phyloP scores from a whole-genome alignment of 2,113 vertebrate species.

The Paracanthobrama guichenoti region DNA sequence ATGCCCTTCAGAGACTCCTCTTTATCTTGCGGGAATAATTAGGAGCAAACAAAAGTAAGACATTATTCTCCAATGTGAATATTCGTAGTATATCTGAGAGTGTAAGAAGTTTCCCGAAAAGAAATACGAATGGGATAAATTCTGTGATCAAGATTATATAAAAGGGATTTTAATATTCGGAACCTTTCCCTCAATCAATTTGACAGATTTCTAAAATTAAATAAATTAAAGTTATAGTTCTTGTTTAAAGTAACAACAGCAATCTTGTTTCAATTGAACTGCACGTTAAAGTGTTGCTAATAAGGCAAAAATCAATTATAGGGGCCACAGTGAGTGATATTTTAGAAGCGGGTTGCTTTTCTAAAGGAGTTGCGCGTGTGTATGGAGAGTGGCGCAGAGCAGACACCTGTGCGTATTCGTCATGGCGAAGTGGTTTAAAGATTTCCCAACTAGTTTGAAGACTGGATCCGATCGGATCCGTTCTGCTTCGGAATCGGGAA shows the following conservation, averaged over 20 bases:
- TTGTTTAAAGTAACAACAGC: background rate
- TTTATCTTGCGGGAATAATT: constrained; percentile 79
- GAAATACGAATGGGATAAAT: constrained; percentile 58
- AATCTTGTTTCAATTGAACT: background rate
- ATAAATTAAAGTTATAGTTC: background rate
- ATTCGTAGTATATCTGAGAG: constrained; percentile 18
- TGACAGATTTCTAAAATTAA: background rate
- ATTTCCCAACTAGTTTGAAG: constrained; percentile 89
- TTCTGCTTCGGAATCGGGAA: constrained; percentile 78
- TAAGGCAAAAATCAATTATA: background rate
- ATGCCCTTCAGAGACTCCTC: constrained; percentile 74
- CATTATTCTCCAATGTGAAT: constrained; percentile 32
- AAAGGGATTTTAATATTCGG: constrained; percentile 34
- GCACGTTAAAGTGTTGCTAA: background rate
- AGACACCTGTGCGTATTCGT: constrained; percentile 40
- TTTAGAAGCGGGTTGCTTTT: background rate
- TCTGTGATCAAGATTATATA: constrained; percentile 11
- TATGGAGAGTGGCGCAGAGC: constrained; percentile 46
- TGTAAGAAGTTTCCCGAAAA: constrained; percentile 51
- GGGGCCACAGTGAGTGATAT: constrained; percentile 12
- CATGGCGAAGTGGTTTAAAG: constrained; percentile 97
- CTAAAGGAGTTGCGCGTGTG: constrained; percentile 38
- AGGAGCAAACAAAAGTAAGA: constrained; percentile 28
- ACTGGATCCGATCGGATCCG: constrained; percentile 83
- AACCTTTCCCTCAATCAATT: constrained; percentile 44